phyloP scores from a whole-genome alignment of 1,140 invertebrate species.

The Drosophila tsacasi region DNA sequence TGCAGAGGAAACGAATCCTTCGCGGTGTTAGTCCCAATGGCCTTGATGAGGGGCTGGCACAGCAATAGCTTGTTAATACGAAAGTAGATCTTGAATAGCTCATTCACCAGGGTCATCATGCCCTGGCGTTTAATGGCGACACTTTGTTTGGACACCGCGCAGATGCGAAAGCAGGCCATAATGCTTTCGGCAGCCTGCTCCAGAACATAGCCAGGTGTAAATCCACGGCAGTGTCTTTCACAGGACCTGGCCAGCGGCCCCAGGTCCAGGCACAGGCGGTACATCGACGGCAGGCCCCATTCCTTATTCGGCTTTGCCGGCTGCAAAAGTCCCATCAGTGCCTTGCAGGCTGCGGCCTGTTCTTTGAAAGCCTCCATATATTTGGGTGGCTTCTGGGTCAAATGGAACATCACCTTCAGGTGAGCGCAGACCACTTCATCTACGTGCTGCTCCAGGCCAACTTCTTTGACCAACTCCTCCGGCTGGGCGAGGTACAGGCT shows the following conservation, averaged over 20 bases:
- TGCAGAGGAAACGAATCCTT: neutral
- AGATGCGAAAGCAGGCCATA: neutral
- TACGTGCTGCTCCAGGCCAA: neutral
- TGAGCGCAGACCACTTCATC: neutral
- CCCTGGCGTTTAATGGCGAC: neutral
- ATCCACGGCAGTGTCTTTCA: neutral
- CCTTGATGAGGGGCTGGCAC: neutral
- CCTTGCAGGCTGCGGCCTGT: neutral
- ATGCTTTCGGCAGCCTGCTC: neutral
- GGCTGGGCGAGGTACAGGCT: neutral
- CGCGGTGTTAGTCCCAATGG: neutral
- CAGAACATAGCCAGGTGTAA: neutral
- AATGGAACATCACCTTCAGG: neutral
- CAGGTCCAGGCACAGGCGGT: neutral
- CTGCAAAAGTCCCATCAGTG: neutral
- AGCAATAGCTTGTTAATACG: neutral
- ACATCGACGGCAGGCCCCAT: neutral
- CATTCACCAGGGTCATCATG: neutral
- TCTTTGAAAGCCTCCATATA: neutral
- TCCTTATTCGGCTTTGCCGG: no score
- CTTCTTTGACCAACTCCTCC: neutral
- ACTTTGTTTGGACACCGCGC: neutral
- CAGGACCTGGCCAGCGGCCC: neutral
- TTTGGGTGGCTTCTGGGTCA: neutral
- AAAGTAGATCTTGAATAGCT: neutral